phyloP scores from a whole-genome alignment of 2,113 vertebrate species.

The Pogonocichla stellata region DNA sequence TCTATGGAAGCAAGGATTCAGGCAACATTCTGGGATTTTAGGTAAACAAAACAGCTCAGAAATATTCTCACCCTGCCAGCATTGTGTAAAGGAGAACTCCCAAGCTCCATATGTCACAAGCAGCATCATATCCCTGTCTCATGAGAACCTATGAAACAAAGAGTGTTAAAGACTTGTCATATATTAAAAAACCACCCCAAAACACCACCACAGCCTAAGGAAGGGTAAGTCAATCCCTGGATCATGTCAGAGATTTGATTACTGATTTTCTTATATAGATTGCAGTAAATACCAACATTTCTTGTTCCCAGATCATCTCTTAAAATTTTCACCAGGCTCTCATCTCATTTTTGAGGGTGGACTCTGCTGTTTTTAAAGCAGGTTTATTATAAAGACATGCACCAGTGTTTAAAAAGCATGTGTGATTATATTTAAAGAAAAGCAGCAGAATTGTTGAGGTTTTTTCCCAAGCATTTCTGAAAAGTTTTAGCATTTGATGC shows the following conservation, averaged over 20 bases:
- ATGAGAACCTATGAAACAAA: constrained; percentile 81
- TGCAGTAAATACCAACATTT: neutral
- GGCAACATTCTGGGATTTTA: neutral
- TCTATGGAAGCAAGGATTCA: neutral
- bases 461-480: neutral
- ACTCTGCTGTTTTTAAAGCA: neutral
- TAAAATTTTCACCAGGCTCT: neutral
- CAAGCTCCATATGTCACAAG: constrained; percentile 90
- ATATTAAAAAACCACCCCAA: neutral
- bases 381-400: neutral
- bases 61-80: constrained; percentile 81
- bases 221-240: neutral
- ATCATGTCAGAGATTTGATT: neutral
- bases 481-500: neutral
- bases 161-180: neutral
- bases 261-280: neutral
- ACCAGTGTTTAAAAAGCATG: neutral
- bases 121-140: constrained; percentile 88
- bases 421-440: neutral
- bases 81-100: constrained; percentile 89
- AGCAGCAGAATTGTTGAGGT: neutral
- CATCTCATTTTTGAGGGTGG: neutral
- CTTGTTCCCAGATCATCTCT: neutral
- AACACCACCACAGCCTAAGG: neutral
- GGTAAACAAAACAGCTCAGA: constrained; percentile 2